phyloP scores from a whole-genome alignment of 2,888 invertebrate genomes.

The Mythimna vitellina region DNA sequence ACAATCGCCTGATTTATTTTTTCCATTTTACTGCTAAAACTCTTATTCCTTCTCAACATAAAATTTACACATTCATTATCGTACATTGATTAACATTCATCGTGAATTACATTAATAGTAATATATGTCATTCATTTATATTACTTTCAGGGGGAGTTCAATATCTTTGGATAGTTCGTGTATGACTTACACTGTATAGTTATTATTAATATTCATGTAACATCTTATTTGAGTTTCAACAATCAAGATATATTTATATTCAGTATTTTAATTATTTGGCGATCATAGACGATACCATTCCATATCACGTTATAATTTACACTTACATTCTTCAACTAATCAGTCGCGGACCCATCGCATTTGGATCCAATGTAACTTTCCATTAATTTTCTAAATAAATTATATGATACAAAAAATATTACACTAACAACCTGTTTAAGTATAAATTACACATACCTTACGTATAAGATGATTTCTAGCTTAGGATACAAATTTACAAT shows the following conservation, averaged over 20 bases:
- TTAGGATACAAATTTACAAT: conserved; percentile 81
- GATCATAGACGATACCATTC: conserved; percentile 88
- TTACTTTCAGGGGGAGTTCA: conserved; percentile 74
- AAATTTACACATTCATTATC: conserved; percentile 86
- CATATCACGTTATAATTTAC: conserved; percentile 87
- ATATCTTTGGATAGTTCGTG: conserved; percentile 78
- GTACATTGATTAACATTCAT: conserved; percentile 86
- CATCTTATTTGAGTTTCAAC: conserved; percentile 84
- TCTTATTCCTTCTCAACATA: conserved; percentile 82
- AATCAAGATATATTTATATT: conserved; percentile 81
- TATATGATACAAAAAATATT: conserved; percentile 90
- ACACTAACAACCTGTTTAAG: conserved; percentile 83
- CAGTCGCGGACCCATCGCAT: conserved; percentile 87
- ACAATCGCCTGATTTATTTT: conserved; percentile 88
- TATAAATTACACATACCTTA: conserved; percentile 83
- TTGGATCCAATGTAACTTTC: conserved; percentile 88
- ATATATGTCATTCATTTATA: conserved; percentile 65
- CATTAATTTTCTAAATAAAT: conserved; percentile 88
- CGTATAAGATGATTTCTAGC: conserved; percentile 78
- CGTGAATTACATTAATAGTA: conserved; percentile 76
- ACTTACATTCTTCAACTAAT: conserved; percentile 89
- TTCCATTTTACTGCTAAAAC: conserved; percentile 83
- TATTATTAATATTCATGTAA: conserved; percentile 75
- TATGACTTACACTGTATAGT: conserved; percentile 65
- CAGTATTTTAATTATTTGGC: conserved; percentile 88